Conservation (phyloP, 2,797 vertebrate species). For the Pogoniulus pusillus region DNA sequence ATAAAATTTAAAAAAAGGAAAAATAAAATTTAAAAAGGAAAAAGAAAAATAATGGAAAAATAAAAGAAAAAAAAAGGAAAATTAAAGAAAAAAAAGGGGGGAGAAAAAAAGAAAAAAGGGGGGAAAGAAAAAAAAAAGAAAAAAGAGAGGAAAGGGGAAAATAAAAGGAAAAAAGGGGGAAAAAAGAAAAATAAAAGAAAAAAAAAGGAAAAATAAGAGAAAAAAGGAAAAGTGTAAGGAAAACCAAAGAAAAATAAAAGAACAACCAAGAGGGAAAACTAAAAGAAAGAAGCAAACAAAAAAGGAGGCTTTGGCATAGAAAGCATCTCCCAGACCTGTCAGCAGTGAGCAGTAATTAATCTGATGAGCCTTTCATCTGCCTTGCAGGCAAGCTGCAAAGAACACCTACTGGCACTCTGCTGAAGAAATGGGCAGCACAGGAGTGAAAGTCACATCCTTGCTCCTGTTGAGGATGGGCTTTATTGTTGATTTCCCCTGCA, state of each 20-base stretch:
- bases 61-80: conserved; percentile 17
- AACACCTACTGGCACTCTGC: background rate
- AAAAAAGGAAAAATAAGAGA: conserved; percentile 20
- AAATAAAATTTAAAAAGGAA: conserved; percentile 8
- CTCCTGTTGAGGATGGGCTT: background rate
- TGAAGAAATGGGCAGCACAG: background rate
- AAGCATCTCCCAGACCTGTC: conserved; percentile 1
- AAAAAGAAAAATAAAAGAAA: conserved; percentile 9
- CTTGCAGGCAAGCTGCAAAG: conserved; percentile 32
- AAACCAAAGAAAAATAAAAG: too few relatives aligned
- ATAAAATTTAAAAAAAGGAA: conserved; percentile 14
- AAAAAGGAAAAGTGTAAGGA: too few relatives aligned
- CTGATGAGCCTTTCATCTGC: conserved; percentile 29
- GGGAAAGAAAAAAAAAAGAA: background rate
- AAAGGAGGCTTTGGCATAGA: background rate
- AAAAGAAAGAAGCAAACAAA: background rate
- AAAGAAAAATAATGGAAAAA: background rate
- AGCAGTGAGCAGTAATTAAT: conserved; percentile 51
- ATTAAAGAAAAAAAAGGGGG: background rate
- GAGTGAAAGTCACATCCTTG: background rate
- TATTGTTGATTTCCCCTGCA: conserved; percentile 26
- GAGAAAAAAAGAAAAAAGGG: background rate
- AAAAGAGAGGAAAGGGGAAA: too few relatives aligned
- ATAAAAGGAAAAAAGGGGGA: background rate
- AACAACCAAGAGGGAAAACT: background rate